phyloP scores from a whole-genome alignment of 2,113 vertebrate genomes.

The Hystrix brachyura region DNA sequence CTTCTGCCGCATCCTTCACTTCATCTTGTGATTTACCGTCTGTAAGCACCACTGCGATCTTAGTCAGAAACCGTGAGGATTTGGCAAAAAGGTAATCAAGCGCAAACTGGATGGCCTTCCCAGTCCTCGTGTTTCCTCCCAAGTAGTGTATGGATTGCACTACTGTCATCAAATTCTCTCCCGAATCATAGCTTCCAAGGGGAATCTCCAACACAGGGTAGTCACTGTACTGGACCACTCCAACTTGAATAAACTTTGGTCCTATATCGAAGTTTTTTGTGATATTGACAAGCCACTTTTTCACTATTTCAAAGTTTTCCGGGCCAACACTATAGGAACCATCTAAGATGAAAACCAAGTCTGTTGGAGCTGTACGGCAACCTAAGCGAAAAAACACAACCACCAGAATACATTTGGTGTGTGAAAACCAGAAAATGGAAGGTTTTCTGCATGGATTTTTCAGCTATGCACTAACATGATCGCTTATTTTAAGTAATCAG shows the following conservation, averaged over 20 bases:
- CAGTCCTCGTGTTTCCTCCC: conserved; percentile 97
- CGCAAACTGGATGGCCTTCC: conserved; percentile 96
- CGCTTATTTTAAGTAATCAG: neutral
- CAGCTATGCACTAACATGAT: neutral
- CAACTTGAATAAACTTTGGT: conserved; percentile 97
- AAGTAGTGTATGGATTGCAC: conserved; percentile 95
- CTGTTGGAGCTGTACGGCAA: conserved; percentile 96
- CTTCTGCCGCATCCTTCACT: conserved; percentile 94
- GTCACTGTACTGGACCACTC: conserved; percentile 98
- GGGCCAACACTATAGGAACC: conserved; percentile 98
- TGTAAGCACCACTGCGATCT: conserved; percentile 97
- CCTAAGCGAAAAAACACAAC: conserved; percentile 85
- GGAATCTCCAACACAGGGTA: conserved; percentile 96
- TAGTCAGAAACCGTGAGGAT: conserved; percentile 95
- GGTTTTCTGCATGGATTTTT: neutral
- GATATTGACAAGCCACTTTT: conserved; percentile 97
- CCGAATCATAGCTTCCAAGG: conserved; percentile 91
- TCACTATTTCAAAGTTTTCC: conserved; percentile 98
- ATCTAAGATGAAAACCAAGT: conserved; percentile 98
- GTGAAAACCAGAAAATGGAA: neutral
- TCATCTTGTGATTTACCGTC: conserved; percentile 98
- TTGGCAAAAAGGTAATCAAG: conserved; percentile 95
- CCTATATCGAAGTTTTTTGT: conserved; percentile 97
- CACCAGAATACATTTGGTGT: neutral
- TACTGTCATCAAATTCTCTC: conserved; percentile 90